These are phyloP conservation scores for Bombus pyrosoma DNA, from an alignment of 1,140 invertebrate genomes.

Conservation along the genomic window DNA sequence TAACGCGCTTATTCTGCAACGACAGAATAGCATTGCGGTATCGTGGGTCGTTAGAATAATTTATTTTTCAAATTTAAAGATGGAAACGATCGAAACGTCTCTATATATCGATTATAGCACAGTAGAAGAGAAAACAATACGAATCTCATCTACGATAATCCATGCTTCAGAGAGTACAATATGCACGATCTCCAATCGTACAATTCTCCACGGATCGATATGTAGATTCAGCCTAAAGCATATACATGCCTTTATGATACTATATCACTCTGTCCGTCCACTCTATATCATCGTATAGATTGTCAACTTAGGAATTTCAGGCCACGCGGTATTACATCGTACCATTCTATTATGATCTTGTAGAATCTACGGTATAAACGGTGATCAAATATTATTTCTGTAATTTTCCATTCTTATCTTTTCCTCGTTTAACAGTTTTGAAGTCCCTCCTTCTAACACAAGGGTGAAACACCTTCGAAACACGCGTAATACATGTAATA, in stretches of 20 bases:
- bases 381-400: too few species aligned
- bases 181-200: too few species aligned
- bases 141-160: neutral
- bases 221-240: neutral
- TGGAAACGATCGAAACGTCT: neutral
- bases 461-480: too few species aligned
- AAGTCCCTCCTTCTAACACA: too few species aligned
- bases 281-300: neutral
- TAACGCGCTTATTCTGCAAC: neutral
- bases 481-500: too few species aligned
- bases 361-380: neutral
- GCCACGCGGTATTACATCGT: neutral
- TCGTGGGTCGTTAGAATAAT: neutral
- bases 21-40: neutral
- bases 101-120: neutral
- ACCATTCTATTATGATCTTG: neutral
- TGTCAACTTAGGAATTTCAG: neutral
- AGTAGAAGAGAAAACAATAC: neutral
- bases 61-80: neutral
- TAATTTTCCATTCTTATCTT: too few species aligned
- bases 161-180: neutral
- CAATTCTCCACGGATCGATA: neutral
- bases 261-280: neutral
- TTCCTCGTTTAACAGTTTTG: too few species aligned
- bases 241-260: neutral